Base-by-base conservation (phyloP, 2,888 invertebrate species). In the Patella ulyssiponensis region DNA sequence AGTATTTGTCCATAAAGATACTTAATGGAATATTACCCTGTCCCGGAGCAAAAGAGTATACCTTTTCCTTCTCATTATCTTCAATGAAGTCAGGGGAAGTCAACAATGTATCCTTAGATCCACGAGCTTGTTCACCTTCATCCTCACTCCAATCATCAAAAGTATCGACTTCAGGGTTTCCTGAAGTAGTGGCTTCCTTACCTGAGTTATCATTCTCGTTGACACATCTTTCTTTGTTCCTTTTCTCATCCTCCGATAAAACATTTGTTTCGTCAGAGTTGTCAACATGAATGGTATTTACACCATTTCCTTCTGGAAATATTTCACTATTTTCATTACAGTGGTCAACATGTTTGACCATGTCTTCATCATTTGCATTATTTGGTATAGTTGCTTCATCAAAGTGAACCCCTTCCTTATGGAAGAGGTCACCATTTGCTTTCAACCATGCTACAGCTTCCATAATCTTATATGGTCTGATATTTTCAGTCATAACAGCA, bases 401-500 rank as follows among this genome's bases (percentile, higher is more conserved):
- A n/a, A n/a, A n/a, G n/a, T n/a, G n/a, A n/a, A n/a, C n/a, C n/a
- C n/a, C n/a, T n/a, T n/a, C n/a, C n/a, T 7, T 12, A 3, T 12
- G 12, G 12, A 17, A 15, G 17, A 15, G 54, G 12, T 54, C 54
- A 54, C 14, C 12, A 15, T 54, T 27, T 27, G 27, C 27, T 27
- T 27, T 27, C 27, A 27, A 15, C 33, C n/a, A 9, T 58, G 17
- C 5, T 12, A 20, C 74, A 74, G 58, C 74, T n/a, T 23, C 74
- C 56, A 51, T 64, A 27, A 64, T 74, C 51, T 74, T 69, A 44
- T 58, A 15, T n/a, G 58, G 74, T 44, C 69, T n/a, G 17, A 69
- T 44, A 71, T 71, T 71, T 71, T 71, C 71, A 71, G 44, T 33
- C 15, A 27, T 23, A 44, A 15, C 15, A 14, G 74, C 52, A 51